Conservation (phyloP, 1,140 invertebrate genomes). For the Cydia strobilella region DNA sequence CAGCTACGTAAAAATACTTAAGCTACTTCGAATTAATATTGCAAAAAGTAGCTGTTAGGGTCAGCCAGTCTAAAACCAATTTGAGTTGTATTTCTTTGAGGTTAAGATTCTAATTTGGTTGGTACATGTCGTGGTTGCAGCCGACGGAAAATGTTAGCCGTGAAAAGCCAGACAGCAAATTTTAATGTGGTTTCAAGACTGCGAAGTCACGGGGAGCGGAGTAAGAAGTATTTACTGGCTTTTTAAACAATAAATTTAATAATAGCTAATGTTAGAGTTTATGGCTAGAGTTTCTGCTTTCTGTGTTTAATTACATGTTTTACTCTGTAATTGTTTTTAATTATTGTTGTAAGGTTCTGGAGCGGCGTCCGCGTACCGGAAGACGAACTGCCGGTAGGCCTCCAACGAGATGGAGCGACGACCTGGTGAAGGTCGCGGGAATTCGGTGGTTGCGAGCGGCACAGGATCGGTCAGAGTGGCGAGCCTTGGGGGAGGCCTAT, state of each 20-base stretch:
- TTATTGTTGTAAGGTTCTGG: neutral
- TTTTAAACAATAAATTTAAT: conserved; percentile 22
- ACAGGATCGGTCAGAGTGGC: too few relatives aligned
- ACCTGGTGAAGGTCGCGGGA: too few relatives aligned
- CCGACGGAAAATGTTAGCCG: conserved; percentile 54
- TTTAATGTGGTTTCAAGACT: conserved; percentile 32
- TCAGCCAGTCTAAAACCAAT: conserved; percentile 40
- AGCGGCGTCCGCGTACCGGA: too few relatives aligned
- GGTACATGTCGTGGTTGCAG: conserved; percentile 17
- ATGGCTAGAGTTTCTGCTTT: neutral
- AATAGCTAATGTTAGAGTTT: neutral
- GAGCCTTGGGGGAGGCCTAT: too few relatives aligned
- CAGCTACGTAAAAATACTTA: conserved; percentile 60
- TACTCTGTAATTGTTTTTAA: neutral
- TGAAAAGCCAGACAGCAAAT: conserved; percentile 31
- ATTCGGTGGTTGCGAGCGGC: too few relatives aligned
- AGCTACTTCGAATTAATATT: conserved; percentile 63
- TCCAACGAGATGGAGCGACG: too few relatives aligned
- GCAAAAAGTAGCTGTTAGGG: conserved; percentile 60
- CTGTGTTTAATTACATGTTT: neutral
- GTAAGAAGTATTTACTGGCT: conserved; percentile 24
- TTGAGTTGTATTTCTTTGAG: conserved; percentile 40
- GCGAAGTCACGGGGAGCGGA: conserved; percentile 9
- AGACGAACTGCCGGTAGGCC: too few relatives aligned
- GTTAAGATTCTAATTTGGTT: conserved; percentile 48